Evolutionary conservation across 64 coral and sea anemone genomes (phyloP), one percentile per base, ranked within the genome.

Genomic region (Stichodactyla mertensii): DNA sequence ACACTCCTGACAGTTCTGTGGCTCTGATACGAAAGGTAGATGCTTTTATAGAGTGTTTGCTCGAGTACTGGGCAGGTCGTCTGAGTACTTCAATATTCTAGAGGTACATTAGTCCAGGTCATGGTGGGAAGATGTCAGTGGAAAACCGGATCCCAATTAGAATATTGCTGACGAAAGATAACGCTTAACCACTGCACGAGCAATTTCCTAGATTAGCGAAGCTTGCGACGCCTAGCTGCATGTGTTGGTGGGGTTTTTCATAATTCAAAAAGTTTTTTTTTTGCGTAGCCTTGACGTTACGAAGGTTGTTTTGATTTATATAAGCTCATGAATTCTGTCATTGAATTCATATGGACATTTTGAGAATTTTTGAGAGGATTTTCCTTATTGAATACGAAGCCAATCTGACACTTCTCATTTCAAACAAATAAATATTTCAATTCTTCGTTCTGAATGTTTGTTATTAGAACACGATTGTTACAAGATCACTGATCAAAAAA

Each of bases 401-500:
- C 62, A 66, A 66, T 66, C 22, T 66, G 62, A 4, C 62, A 66
- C 18, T 66, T 8, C 10, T 66, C 62, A 22, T n/a, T 66, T 66
- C 62, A 66, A n/a, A 66, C 62, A 66, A 66, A 66, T 22, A 66
- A 66, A 18, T 66, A 7, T 66, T n/a, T 66, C 12, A n/a, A n/a
- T 66, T 79, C 20, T 77, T 24, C 11, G 7, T 16, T 77, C 77
- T 20, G 15, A 24, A 9, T 79, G 18, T 79, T 79, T 79, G 77
- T 24, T 79, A 6, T 79, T 52, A 31, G 51, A 26, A 52, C 16
- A 45, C 0, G 77, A 79, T 79, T 51, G 28, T 31, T 79, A 18
- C 77, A 52, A 52, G 28, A 79, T 79, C 27, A 52, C 27, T 79
- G 51, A 79, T 79, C 77, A 79, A 79, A 79, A 79, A 79, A 52